These are phyloP conservation scores for Thecocarcelia acutangulata DNA, from an alignment of 2,888 invertebrate genomes.

Conservation along the genomic window DNA sequence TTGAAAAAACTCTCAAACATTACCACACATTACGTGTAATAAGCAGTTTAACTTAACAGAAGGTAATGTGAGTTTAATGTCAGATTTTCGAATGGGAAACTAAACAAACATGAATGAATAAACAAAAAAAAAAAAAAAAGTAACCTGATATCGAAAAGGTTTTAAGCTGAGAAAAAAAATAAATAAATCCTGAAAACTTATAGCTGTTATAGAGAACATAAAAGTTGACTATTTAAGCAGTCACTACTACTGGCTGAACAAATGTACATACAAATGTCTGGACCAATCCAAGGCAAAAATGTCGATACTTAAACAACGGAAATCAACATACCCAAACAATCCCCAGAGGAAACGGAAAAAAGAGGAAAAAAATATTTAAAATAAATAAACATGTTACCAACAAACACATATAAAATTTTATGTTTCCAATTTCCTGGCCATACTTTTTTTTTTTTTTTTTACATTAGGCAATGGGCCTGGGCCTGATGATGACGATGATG, in stretches of 20 bases:
- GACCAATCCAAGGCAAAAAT: conserved; percentile 41
- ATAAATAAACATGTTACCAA: conserved; percentile 51
- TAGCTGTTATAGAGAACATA: conserved; percentile 50
- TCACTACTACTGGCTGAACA: conserved; percentile 33
- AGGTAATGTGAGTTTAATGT: conserved; percentile 55
- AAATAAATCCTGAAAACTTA: conserved; percentile 38
- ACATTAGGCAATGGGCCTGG: conserved; percentile 20
- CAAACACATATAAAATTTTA: conserved; percentile 71
- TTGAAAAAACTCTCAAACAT: conserved; percentile 56
- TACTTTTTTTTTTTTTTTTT: conserved; percentile 46
- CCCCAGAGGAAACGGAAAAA: conserved; percentile 64
- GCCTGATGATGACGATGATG: background rate
- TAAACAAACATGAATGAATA: conserved; percentile 40
- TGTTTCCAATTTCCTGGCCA: conserved; percentile 73
- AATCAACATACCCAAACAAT: conserved; percentile 67
- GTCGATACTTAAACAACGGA: conserved; percentile 70
- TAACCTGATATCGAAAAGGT: conserved; percentile 45
- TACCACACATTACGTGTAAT: conserved; percentile 63
- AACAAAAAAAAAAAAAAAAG: conserved; percentile 14
- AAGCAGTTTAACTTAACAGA: conserved; percentile 59
- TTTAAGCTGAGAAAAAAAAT: conserved; percentile 4
- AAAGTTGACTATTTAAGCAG: conserved; percentile 41
- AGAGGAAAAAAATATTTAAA: conserved; percentile 40
- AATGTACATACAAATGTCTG: conserved; percentile 37
- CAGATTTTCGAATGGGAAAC: conserved; percentile 56